phyloP scores from a whole-genome alignment of 2,797 vertebrate genomes.

The Eospalax fontanierii region DNA sequence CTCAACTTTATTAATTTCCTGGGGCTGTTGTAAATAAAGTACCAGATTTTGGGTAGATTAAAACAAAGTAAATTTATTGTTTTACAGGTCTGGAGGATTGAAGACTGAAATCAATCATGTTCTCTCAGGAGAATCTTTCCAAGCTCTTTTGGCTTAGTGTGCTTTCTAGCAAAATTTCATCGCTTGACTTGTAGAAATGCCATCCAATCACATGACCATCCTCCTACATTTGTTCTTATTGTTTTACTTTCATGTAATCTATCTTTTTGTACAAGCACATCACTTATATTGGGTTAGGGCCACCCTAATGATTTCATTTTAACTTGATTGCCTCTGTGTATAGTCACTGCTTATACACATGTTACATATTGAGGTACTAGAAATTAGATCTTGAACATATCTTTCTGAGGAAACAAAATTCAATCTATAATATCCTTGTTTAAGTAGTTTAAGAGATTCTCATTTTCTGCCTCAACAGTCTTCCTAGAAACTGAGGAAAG shows the following conservation, averaged over 20 bases:
- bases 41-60: neutral
- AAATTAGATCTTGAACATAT: neutral
- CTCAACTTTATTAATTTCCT: neutral
- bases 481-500: neutral
- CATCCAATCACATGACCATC: neutral
- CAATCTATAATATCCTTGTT: neutral
- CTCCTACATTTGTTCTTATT: neutral
- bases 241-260: neutral
- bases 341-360: slow-evolving; percentile 19
- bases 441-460: neutral
- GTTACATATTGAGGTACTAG: neutral
- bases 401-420: slow-evolving; percentile 7
- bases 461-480: neutral
- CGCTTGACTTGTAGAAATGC: neutral
- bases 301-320: neutral
- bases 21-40: slow-evolving; percentile 28
- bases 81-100: neutral
- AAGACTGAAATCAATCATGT: slow-evolving; percentile 48
- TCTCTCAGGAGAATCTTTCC: neutral
- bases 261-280: neutral
- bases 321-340: slow-evolving; percentile 42
- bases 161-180: neutral
- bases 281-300: neutral
- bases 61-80: neutral
- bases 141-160: neutral